Conservation (phyloP, 2,888 invertebrate species). For the Drosophila monieri region DNA sequence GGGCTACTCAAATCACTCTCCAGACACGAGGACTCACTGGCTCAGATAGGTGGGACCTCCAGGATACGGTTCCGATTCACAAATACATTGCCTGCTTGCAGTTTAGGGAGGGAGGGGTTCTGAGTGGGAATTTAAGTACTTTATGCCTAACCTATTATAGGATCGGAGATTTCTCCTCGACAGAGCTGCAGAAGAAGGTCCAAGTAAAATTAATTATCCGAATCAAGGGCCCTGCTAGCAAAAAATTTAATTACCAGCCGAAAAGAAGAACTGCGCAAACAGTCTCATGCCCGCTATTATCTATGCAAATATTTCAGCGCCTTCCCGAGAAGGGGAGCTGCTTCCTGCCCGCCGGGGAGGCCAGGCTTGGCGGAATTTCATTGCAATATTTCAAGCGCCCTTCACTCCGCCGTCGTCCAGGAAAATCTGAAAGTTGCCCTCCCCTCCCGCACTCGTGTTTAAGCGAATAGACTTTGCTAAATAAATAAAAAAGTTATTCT, state of each 20-base stretch:
- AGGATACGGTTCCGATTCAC: neutral
- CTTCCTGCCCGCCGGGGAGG: constrained; percentile 4
- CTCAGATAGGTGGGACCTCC: neutral
- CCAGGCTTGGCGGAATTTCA: constrained; percentile 61
- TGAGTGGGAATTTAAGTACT: too few species aligned
- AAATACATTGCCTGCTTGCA: neutral
- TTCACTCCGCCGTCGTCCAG: constrained; percentile 43
- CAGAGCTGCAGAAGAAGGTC: too few species aligned
- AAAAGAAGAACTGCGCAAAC: constrained; percentile 46
- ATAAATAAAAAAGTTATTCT: constrained; percentile 25
- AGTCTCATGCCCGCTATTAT: constrained; percentile 57
- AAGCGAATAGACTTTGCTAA: constrained; percentile 9
- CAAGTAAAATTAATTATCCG: neutral
- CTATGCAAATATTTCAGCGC: constrained; percentile 61
- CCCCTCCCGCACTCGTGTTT: constrained; percentile 17
- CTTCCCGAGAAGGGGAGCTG: neutral
- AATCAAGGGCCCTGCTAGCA: neutral
- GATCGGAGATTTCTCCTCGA: too few species aligned
- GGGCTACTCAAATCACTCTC: constrained; percentile 29
- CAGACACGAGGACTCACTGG: constrained; percentile 6
- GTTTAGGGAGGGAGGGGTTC: too few species aligned
- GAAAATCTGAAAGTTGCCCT: constrained; percentile 49
- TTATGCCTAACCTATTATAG: too few species aligned
- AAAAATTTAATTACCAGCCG: constrained; percentile 65
- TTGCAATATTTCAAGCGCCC: constrained; percentile 67